Evolutionary conservation across 1,140 invertebrate genomes (phyloP).

Genomic region (Drosophila nigromelanica): DNA sequence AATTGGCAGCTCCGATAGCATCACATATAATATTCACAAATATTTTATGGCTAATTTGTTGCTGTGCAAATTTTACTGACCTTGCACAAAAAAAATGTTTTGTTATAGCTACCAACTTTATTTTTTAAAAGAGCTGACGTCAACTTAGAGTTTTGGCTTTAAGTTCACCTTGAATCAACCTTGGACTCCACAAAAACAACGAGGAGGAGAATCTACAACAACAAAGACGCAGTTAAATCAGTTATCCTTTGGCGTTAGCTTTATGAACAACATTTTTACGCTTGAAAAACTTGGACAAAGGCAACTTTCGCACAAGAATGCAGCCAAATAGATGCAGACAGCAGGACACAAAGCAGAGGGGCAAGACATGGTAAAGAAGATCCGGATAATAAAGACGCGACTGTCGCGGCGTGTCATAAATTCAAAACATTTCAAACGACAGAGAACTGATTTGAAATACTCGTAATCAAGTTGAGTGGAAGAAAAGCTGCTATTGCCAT

Average conservation of each 20-base stretch:
- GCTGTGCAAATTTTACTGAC: conserved; percentile 44
- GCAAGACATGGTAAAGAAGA: neutral
- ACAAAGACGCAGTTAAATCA: conserved; percentile 25
- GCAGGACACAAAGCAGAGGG: neutral
- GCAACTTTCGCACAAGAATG: conserved; percentile 53
- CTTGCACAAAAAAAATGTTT: conserved; percentile 34
- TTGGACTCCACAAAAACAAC: conserved; percentile 34
- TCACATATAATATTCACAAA: conserved; percentile 20
- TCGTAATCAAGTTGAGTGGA: conserved; percentile 61
- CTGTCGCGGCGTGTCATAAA: conserved; percentile 65
- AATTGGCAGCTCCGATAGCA: conserved; percentile 60
- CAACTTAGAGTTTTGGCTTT: conserved; percentile 35
- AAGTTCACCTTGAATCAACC: conserved; percentile 71
- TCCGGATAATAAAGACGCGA: conserved; percentile 68
- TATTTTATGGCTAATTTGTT: conserved; percentile 36
- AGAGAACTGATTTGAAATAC: conserved; percentile 70
- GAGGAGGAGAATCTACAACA: conserved; percentile 9
- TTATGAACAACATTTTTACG: conserved; percentile 65
- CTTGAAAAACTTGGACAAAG: conserved; percentile 72
- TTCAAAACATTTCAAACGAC: conserved; percentile 73
- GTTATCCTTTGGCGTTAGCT: conserved; percentile 60
- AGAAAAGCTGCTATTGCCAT: conserved; percentile 12
- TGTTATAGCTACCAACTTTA: neutral
- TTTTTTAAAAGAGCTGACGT: conserved; percentile 6
- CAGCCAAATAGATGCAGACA: conserved; percentile 24